Evolutionary conservation across 2,797 vertebrate species (phyloP).

Genomic region (Mycteria americana): DNA sequence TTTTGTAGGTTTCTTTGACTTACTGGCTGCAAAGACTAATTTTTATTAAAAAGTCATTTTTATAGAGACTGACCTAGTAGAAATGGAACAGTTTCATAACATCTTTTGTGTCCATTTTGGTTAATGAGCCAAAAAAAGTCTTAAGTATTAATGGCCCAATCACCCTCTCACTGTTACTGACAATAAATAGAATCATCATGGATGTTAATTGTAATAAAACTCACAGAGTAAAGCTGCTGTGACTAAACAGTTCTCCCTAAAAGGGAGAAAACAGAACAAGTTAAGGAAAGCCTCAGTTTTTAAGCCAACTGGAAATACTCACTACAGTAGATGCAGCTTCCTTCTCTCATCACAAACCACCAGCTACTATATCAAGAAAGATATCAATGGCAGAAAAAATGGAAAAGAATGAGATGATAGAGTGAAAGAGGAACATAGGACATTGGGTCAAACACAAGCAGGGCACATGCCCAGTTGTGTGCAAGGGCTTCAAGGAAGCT

Average conservation of each 20-base stretch:
- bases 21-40: background rate
- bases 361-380: background rate
- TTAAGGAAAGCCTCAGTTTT: background rate
- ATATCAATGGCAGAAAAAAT: background rate
- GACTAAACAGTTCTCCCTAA: background rate
- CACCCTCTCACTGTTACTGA: background rate
- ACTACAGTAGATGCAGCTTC: background rate
- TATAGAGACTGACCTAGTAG: background rate
- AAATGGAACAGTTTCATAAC: background rate
- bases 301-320: background rate
- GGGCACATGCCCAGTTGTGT: fast-evolving
- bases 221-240: background rate
- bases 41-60: background rate
- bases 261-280: background rate
- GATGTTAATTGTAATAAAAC: background rate
- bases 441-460: background rate
- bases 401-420: background rate
- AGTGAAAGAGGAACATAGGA: background rate
- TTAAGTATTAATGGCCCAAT: background rate
- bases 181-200: background rate
- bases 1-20: background rate
- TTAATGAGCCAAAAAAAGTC: background rate
- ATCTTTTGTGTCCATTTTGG: background rate
- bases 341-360: background rate
- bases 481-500: background rate